Evolutionary conservation across 2,797 vertebrate species (phyloP).

Genomic region (Pogoniulus pusillus): DNA sequence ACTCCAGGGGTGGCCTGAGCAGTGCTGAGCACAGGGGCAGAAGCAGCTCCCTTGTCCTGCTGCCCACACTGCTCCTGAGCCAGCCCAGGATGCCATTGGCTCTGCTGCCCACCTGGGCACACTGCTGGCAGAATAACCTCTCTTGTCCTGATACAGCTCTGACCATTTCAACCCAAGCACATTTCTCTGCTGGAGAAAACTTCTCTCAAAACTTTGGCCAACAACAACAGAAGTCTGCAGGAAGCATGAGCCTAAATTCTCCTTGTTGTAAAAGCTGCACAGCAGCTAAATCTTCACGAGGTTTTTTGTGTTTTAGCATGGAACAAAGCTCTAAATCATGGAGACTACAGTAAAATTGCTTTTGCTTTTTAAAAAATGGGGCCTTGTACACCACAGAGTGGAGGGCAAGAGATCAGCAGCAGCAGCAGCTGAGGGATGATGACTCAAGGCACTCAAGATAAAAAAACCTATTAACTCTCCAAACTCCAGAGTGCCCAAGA

Average conservation of each 20-base stretch:
- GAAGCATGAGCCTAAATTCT: neutral
- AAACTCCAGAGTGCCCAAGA: neutral
- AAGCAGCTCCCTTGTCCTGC: no score
- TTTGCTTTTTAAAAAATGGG: constrained; percentile 51
- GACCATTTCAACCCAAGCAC: neutral
- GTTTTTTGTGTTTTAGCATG: constrained; percentile 52
- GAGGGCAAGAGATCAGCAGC: constrained; percentile 14
- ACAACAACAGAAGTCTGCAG: neutral
- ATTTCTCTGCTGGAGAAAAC: neutral
- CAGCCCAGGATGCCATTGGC: no score
- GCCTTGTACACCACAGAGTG: neutral
- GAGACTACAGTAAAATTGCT: constrained; percentile 54
- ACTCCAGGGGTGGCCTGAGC: no score
- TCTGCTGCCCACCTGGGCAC: no score
- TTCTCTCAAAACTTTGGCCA: neutral
- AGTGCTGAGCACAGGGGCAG: no score
- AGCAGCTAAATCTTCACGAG: constrained; percentile 47
- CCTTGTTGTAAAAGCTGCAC: neutral
- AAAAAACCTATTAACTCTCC: constrained; percentile 9
- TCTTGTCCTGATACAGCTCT: neutral
- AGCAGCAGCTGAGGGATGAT: neutral
- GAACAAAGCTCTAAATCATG: constrained; percentile 67
- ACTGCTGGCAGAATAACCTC: no score
- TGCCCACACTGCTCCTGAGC: no score
- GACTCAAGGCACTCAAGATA: neutral